phyloP scores from a whole-genome alignment of 64 coral and sea anemone species.

The Porites australiensis region DNA sequence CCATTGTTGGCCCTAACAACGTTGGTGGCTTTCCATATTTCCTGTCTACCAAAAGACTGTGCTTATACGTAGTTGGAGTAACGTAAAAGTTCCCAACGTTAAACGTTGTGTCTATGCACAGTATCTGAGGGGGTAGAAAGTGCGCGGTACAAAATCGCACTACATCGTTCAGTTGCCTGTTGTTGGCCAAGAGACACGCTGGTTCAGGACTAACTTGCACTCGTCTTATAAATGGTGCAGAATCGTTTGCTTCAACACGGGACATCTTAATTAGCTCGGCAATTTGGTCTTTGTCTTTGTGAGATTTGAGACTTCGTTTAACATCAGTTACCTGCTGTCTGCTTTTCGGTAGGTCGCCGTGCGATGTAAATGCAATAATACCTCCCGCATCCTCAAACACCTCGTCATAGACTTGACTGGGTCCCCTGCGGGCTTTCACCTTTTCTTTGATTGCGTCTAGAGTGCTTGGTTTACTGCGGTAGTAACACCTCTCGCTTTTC shows the following conservation, averaged over 20 bases:
- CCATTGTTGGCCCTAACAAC: constrained; percentile 10
- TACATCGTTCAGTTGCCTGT: no score
- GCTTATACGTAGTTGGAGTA: constrained; percentile 6
- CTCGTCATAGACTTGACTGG: constrained; percentile 6
- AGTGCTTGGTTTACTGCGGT: constrained; percentile 6
- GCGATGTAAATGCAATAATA: constrained; percentile 11
- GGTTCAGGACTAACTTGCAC: no score
- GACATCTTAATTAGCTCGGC: no score
- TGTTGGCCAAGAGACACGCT: no score
- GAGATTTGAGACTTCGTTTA: background rate
- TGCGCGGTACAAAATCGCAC: no score
- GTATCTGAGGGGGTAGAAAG: no score
- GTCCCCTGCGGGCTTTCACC: background rate
- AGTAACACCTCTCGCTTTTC: background rate
- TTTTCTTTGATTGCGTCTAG: background rate
- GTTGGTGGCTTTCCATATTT: background rate
- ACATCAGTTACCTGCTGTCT: background rate
- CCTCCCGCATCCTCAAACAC: constrained; percentile 30
- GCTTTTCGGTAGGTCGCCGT: constrained; percentile 5
- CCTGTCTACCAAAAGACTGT: background rate
- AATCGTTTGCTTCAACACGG: no score
- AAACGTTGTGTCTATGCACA: background rate
- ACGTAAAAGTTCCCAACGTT: constrained; percentile 34
- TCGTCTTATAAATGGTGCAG: no score
- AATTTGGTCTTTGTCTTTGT: background rate